phyloP scores from a whole-genome alignment of 2,888 invertebrate species.

The Clitarchus hookeri region DNA sequence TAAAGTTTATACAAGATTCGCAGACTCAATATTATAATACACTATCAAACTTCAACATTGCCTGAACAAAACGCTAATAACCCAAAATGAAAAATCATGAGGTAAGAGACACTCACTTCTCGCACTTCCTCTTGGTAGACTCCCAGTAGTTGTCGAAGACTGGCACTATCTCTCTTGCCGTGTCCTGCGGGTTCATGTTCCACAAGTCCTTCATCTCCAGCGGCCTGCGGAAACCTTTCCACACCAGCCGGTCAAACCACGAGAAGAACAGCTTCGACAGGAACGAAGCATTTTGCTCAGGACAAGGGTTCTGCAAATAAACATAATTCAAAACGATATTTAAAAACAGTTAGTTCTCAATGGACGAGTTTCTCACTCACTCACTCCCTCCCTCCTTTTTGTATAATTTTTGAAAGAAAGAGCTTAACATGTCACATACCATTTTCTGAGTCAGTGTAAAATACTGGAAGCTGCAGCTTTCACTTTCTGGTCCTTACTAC shows the following conservation, averaged over 20 bases:
- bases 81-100: not conserved
- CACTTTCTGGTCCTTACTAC: too few species aligned
- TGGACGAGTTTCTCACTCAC: too few species aligned
- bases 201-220: conserved; percentile 84
- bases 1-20: too few species aligned
- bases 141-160: conserved; percentile 85
- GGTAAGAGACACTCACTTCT: conserved; percentile 60
- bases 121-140: conserved; percentile 66
- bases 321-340: conserved; percentile 18
- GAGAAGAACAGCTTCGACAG: conserved; percentile 83
- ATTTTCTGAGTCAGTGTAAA: too few species aligned
- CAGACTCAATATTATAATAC: too few species aligned
- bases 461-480: too few species aligned
- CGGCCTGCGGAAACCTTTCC: conserved; percentile 83
- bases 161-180: conserved; percentile 77
- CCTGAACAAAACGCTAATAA: too few species aligned
- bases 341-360: too few species aligned
- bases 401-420: too few species aligned
- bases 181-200: conserved; percentile 85
- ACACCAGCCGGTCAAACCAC: conserved; percentile 89
- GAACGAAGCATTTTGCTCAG: conserved; percentile 83
- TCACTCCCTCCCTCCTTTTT: too few species aligned
- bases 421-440: too few species aligned
- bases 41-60: too few species aligned
- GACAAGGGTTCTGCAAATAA: conserved; percentile 76